Base-by-base conservation (phyloP, 2,888 invertebrate species). In the Megalurothrips usitatus region DNA sequence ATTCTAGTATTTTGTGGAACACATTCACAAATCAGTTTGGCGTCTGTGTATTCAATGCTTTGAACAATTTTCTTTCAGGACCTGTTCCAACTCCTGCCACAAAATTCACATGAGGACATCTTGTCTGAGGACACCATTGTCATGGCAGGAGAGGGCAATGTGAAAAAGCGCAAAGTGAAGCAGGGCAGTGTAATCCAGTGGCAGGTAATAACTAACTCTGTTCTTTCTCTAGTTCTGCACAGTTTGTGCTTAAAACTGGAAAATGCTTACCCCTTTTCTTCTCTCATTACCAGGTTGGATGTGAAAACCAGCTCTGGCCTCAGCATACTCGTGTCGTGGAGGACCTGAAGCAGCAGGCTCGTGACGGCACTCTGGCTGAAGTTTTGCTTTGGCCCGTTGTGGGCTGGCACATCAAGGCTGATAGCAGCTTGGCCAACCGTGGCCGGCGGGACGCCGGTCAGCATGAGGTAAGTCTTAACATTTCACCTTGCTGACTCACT, bases 331-430 rank as follows among this genome's bases (percentile, higher is more conserved):
- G 91, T 47, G 87, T 93, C 19, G 89, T 94, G n/a, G 91, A 92
- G 52, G 91, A 92, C 52, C 87, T 94, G 17, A 90, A 93, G 82
- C 91, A 91, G 80, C 92, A 93, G 84, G 90, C 94, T 0, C 89
- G 90, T 8, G 94, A 94, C 85, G 94, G 94, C 0, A 92, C 92
- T 0, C 88, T 95, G 81, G 89, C 92, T 28, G 91, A 92, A 85
- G 90, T 92, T 17, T 85, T 94, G 80, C 90, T 92, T 47, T 88
- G 92, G 84, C 93, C 94, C 0, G 90, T 94, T 23, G 88, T 93
- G 52, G 92, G 93, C 43, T 95, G 94, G 94, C 89, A 92, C 81
- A 91, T 93, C 52, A 89, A 68, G 68, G 68, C 23, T 8, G 68
- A 68, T 11, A 68, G 23, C 11, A 23, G 23, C 8, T 23, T 68